Percentiles rank a stretch among this genome's conserved stretches.
Evolutionary conservation across 2,888 invertebrate genomes (phyloP).

Genomic region (Ennomos erosarius): DNA sequence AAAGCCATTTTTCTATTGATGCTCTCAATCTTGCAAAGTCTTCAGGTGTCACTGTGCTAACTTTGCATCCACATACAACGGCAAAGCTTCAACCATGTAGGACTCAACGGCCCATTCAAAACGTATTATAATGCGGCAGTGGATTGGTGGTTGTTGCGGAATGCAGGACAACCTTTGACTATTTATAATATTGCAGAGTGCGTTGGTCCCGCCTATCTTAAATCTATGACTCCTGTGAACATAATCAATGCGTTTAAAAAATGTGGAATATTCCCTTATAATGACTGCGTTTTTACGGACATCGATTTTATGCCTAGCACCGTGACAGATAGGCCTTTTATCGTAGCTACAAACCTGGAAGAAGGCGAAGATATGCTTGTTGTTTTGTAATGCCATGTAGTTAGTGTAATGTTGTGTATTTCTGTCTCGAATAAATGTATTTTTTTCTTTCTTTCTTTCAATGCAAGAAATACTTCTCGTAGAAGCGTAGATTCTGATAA

Average conservation of each 20-base stretch:
- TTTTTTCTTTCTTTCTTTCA: no score
- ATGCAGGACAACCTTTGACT: slow-evolving; percentile 14
- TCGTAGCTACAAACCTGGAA: no score
- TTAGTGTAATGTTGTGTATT: no score
- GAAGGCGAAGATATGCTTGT: no score
- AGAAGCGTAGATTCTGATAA: no score
- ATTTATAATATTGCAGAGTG: slow-evolving; percentile 28
- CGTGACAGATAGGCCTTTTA: slow-evolving; percentile 22
- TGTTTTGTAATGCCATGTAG: no score
- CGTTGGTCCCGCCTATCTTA: slow-evolving; percentile 19
- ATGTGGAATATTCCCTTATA: slow-evolving; percentile 53
- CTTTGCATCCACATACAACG: slow-evolving; percentile 62
- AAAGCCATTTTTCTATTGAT: slow-evolving; percentile 47
- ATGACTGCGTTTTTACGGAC: slow-evolving; percentile 49
- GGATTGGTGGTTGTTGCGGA: slow-evolving; percentile 16
- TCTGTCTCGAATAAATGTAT: no score
- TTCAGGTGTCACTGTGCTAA: slow-evolving; percentile 56
- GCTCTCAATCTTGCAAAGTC: slow-evolving; percentile 49
- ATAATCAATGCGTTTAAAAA: slow-evolving; percentile 28
- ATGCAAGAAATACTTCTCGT: no score
- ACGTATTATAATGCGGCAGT: slow-evolving; percentile 26
- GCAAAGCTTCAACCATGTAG: slow-evolving; percentile 57
- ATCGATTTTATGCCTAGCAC: slow-evolving; percentile 40
- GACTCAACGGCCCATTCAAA: slow-evolving; percentile 54
- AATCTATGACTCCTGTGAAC: slow-evolving; percentile 24